Base-by-base conservation (phyloP, 2,888 invertebrate species). In the Hydroisotoma schaefferi region DNA sequence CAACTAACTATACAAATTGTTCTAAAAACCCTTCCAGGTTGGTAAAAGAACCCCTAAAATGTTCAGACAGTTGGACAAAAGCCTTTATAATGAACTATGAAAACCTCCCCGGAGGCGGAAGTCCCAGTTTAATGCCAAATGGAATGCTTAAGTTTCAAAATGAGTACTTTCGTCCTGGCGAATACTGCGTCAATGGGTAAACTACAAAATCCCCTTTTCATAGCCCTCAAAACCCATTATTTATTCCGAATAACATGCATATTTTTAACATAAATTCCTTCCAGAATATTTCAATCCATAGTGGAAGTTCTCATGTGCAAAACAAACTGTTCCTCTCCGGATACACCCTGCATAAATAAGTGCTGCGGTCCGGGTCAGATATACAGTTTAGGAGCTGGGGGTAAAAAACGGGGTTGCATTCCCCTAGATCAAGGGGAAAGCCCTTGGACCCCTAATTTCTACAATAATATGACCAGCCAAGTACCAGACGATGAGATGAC, bases 301-400 rank as follows among this genome's bases (percentile, higher is more conserved):
- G 63, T 66, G 18, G 66, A 66, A 54, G 63, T 66, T n/a, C 62
- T 66, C 20, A 58, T 63, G 38, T 66, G 66, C 52, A 66, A 66
- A 61, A 58, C 63, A 1, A 59, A 66, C 25, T 66, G 66, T 27
- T 58, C 62, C 6, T 63, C 60, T 26, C 54, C 66, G 1, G 44
- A 52, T 1, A 63, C 66, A 6, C 62, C 63, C 1, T 66, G 66
- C 37, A 54, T 66, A 27, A 63, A 63, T 23, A 66, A 66, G 48
- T 66, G 66, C 29, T 66, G 66, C 33, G 61, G 58, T 5, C 66
- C 66, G 1, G 55, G 61, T 49, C 60, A 66, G 56, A 48, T 66
- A 1, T 66, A 66, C 54, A 66, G 63, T 49, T 55, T 66, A 23
- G 66, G 66, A 1, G 53, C 38, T 15, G 58, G 56, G 20, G 63